These are phyloP conservation scores for Siniperca undulata DNA, from an alignment of 2,797 vertebrate species.

Conservation along the genomic window DNA sequence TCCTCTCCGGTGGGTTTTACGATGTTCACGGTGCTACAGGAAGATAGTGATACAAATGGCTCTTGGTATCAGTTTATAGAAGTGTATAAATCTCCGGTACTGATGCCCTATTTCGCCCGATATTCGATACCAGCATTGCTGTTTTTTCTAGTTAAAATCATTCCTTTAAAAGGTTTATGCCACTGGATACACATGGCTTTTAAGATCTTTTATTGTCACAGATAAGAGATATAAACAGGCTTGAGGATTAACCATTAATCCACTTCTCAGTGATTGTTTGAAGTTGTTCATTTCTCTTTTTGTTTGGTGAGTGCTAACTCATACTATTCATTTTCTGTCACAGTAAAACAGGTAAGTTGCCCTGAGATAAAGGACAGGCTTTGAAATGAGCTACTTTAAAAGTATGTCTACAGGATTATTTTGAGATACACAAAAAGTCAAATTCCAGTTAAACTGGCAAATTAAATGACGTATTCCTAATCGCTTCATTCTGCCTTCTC, in stretches of 20 bases:
- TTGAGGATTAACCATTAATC: slow-evolving; percentile 59
- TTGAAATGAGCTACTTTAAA: not conserved
- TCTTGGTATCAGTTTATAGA: slow-evolving; percentile 9
- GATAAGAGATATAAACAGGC: slow-evolving; percentile 58
- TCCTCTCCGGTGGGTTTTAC: slow-evolving; percentile 70
- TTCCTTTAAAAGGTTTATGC: slow-evolving; percentile 52
- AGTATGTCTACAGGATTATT: not conserved
- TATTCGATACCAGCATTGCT: slow-evolving; percentile 36
- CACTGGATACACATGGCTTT: slow-evolving; percentile 47
- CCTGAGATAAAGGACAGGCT: slow-evolving; percentile 16
- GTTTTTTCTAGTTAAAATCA: slow-evolving; percentile 40
- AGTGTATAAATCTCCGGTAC: slow-evolving; percentile 17
- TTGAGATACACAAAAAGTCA: not conserved
- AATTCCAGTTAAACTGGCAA: slow-evolving; percentile 24
- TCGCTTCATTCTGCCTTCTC: slow-evolving; percentile 32
- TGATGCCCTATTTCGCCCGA: slow-evolving; percentile 24
- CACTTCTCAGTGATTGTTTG: slow-evolving; percentile 33
- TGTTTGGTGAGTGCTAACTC: slow-evolving; percentile 29
- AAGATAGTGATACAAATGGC: slow-evolving; percentile 33
- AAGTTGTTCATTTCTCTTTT: slow-evolving; percentile 35
- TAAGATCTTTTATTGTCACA: slow-evolving; percentile 59
- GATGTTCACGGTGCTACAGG: slow-evolving; percentile 42
- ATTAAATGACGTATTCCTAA: slow-evolving; percentile 28
- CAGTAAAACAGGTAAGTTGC: not conserved
- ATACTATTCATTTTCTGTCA: slow-evolving; percentile 13